These are phyloP conservation scores for Struthio camelus DNA, from an alignment of 2,113 vertebrate genomes.

Conservation along the genomic window DNA sequence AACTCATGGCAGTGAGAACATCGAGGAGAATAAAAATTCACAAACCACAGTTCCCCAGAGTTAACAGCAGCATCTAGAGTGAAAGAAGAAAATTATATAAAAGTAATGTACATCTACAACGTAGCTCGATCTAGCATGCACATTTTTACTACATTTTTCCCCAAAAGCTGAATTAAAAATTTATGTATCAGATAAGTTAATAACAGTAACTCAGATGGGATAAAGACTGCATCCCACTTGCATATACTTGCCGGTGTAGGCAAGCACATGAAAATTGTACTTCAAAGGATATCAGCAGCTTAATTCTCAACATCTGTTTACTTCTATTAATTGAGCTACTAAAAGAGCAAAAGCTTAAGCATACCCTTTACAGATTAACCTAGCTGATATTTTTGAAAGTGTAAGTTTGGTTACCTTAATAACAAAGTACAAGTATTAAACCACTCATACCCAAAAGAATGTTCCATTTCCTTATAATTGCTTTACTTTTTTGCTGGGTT, in stretches of 20 bases:
- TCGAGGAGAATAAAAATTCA: conserved; percentile 97
- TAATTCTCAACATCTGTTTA: background rate
- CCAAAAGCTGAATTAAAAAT: background rate
- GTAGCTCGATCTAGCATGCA: background rate
- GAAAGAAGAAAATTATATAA: background rate
- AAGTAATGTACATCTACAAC: background rate
- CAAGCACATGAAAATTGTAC: background rate
- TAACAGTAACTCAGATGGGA: background rate
- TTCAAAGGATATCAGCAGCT: background rate
- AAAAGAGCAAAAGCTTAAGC: background rate
- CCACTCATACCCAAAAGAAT: background rate
- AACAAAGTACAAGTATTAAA: background rate
- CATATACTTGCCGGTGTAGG: background rate
- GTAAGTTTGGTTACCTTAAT: background rate
- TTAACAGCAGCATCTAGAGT: conserved; percentile 88
- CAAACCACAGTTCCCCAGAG: conserved; percentile 97
- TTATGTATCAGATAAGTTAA: background rate
- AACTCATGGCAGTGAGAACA: conserved; percentile 98
- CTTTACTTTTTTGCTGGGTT: background rate
- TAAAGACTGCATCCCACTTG: background rate
- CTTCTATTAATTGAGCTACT: background rate
- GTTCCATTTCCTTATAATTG: background rate
- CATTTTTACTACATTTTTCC: background rate
- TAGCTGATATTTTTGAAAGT: background rate
- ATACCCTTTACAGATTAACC: background rate